phyloP scores from a whole-genome alignment of 2,113 vertebrate genomes.

The Bufo bufo region DNA sequence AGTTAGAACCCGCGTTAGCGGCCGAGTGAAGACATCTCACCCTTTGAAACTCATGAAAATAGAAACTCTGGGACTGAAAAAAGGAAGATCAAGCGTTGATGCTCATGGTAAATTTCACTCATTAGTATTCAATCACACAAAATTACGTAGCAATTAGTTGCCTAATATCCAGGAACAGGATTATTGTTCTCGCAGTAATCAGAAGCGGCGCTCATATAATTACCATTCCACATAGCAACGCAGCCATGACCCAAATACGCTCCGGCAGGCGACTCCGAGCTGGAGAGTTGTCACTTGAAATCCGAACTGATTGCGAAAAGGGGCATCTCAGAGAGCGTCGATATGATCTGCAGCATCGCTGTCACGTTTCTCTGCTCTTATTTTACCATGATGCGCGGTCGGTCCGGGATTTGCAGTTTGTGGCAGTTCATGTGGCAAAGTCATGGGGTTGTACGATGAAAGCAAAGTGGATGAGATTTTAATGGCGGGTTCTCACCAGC shows the following conservation, averaged over 20 bases:
- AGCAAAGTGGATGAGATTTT: too few species aligned
- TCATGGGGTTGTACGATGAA: too few species aligned
- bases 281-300: not conserved
- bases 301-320: not conserved
- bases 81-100: constrained; percentile 12
- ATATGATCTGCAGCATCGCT: not conserved
- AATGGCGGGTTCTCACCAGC: too few species aligned
- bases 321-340: not conserved
- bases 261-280: not conserved
- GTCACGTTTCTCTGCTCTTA: not conserved
- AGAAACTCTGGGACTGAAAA: constrained; percentile 25
- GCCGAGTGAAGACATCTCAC: constrained; percentile 41
- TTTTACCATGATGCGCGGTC: too few species aligned
- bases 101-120: constrained; percentile 55
- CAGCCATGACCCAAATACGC: constrained; percentile 41
- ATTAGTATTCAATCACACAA: constrained; percentile 57
- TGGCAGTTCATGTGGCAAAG: too few species aligned
- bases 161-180: constrained; percentile 56
- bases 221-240: constrained; percentile 2
- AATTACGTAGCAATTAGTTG: constrained; percentile 56
- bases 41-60: constrained; percentile 51
- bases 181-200: constrained; percentile 45
- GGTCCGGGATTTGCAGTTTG: too few species aligned
- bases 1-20: constrained; percentile 27
- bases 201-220: constrained; percentile 35